These are phyloP conservation scores for Sphaerodactylus townsendi DNA, from an alignment of 2,113 vertebrate species.

Conservation along the genomic window DNA sequence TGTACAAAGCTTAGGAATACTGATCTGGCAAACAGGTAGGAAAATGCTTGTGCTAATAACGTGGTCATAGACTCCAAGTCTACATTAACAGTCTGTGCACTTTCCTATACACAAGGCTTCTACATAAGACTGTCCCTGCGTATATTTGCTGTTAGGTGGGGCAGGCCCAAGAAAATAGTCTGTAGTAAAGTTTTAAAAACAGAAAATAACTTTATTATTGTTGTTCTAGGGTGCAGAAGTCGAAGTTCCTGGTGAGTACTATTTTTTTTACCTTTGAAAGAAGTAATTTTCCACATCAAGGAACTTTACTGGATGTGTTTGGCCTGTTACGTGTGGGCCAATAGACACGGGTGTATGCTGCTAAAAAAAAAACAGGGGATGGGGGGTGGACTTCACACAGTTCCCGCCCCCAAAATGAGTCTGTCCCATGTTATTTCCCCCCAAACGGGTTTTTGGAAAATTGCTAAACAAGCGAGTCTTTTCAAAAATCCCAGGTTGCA, in stretches of 20 bases:
- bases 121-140: not conserved
- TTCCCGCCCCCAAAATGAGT: too few species aligned
- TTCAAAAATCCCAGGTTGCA: too few species aligned
- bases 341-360: too few species aligned
- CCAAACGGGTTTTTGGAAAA: too few species aligned
- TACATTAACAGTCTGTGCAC: not conserved
- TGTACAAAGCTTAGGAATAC: not conserved
- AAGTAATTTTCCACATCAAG: too few species aligned
- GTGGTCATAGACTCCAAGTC: not conserved
- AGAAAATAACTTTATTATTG: constrained; percentile 43
- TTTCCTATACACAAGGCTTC: not conserved
- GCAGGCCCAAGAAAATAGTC: not conserved
- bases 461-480: too few species aligned
- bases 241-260: constrained; percentile 66
- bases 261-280: not conserved
- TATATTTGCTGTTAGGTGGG: not conserved
- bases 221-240: constrained; percentile 59
- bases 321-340: too few species aligned
- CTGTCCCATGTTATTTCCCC: too few species aligned
- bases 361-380: too few species aligned
- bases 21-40: not conserved
- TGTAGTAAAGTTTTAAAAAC: not conserved
- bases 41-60: not conserved
- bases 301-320: too few species aligned
- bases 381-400: too few species aligned